phyloP scores from a whole-genome alignment of 2,113 vertebrate species.

The Zootoca vivipara region DNA sequence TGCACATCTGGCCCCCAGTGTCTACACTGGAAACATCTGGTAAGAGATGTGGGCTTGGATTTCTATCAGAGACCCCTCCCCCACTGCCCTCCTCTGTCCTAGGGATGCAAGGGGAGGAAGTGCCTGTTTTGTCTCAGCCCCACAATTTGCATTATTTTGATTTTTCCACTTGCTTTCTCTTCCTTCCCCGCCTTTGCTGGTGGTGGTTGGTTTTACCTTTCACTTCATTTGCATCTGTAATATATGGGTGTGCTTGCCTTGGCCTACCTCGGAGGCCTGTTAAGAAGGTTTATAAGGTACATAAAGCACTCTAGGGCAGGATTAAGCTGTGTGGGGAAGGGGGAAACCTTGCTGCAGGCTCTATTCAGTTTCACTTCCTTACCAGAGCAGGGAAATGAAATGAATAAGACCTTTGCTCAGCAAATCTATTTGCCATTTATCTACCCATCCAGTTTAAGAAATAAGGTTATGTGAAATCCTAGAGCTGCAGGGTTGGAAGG shows the following conservation, averaged over 20 bases:
- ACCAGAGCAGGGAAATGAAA: no score
- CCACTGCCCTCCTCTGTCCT: neutral
- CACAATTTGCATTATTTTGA: neutral
- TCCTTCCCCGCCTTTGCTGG: neutral
- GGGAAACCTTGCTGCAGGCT: neutral
- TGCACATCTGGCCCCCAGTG: neutral
- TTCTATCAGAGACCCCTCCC: neutral
- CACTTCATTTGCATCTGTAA: neutral
- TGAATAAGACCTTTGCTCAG: neutral
- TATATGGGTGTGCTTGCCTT: neutral
- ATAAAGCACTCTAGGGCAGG: neutral
- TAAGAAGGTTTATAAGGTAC: neutral
- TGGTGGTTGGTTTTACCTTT: neutral
- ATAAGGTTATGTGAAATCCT: neutral
- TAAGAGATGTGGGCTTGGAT: neutral
- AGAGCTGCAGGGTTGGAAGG: no score
- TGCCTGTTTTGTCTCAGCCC: neutral
- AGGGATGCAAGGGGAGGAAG: neutral
- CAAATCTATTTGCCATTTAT: neutral
- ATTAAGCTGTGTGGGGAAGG: no score
- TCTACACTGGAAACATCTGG: constrained; percentile 8
- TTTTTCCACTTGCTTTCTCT: no score
- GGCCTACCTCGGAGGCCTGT: neutral
- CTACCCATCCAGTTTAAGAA: neutral
- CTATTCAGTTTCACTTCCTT: neutral